Conservation (phyloP, 2,888 invertebrate genomes). For the Yponomeuta sedellus region DNA sequence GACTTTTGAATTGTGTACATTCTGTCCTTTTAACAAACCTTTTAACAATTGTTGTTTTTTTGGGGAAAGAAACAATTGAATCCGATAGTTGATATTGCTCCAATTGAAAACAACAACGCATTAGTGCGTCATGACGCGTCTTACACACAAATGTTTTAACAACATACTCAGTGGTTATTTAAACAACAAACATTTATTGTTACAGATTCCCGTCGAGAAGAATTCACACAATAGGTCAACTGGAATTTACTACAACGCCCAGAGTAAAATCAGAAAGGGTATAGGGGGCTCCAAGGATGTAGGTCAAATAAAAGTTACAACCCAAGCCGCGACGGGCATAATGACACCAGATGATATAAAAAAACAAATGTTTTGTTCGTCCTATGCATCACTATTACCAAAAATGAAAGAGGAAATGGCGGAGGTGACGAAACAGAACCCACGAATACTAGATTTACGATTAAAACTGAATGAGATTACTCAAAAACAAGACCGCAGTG, state of each 20-base stretch:
- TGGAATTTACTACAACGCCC: conserved; percentile 50
- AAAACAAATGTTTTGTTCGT: conserved; percentile 51
- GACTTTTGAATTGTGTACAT: neutral
- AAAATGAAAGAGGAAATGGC: conserved; percentile 65
- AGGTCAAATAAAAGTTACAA: neutral
- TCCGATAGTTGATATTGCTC: too few species aligned
- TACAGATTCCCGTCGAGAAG: conserved; percentile 68
- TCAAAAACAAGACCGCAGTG: conserved; percentile 59
- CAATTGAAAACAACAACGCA: too few species aligned
- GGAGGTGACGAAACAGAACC: conserved; percentile 60
- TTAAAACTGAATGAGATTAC: conserved; percentile 67
- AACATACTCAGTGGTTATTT: too few species aligned
- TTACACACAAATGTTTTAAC: too few species aligned
- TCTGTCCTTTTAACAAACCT: too few species aligned
- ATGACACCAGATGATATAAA: conserved; percentile 44
- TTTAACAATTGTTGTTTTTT: too few species aligned
- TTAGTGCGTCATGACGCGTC: too few species aligned
- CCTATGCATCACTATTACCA: conserved; percentile 60
- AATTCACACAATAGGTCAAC: conserved; percentile 60
- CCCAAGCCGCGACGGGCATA: conserved; percentile 27
- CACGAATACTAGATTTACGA: conserved; percentile 64
- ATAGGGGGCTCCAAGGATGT: conserved; percentile 27
- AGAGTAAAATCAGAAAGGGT: conserved; percentile 45
- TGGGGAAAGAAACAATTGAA: too few species aligned
- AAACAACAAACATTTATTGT: conserved; percentile 15